These are phyloP conservation scores for Pristiophorus japonicus DNA, from an alignment of 2,113 vertebrate species.

Conservation along the genomic window DNA sequence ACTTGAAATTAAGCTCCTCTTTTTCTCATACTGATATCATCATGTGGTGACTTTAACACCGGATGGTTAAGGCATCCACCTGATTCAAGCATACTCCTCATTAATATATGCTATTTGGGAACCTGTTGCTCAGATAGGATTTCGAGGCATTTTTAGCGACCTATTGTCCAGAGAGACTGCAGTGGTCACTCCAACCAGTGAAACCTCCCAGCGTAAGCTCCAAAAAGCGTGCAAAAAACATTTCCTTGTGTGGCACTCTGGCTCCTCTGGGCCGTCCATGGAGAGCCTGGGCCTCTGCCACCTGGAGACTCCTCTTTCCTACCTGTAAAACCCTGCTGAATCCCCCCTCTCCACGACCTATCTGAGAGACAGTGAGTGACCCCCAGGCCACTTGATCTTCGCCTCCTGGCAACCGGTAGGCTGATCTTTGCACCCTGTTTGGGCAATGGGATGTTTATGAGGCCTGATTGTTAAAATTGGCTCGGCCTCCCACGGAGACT, in stretches of 20 bases:
- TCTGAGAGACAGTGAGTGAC: background rate
- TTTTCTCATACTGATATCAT: too few relatives aligned
- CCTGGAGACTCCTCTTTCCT: background rate
- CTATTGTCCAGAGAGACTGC: background rate
- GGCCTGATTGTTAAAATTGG: background rate
- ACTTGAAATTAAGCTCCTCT: too few relatives aligned
- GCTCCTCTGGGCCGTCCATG: background rate
- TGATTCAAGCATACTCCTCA: too few relatives aligned
- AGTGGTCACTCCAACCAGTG: background rate
- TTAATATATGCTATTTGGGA: background rate
- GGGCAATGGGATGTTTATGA: too few relatives aligned
- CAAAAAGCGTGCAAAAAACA: background rate
- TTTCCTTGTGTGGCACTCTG: background rate
- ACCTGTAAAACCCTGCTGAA: background rate
- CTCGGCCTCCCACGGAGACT: background rate
- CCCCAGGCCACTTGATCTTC: too few relatives aligned
- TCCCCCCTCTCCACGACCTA: background rate
- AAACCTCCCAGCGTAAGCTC: too few relatives aligned
- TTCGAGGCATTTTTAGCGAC: background rate
- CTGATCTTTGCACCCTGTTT: too few relatives aligned
- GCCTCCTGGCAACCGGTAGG: too few relatives aligned
- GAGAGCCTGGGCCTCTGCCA: background rate
- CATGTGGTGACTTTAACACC: too few relatives aligned
- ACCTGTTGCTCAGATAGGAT: background rate
- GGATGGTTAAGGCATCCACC: too few relatives aligned